phyloP scores from a whole-genome alignment of 2,113 vertebrate species.

The Rattus rattus region DNA sequence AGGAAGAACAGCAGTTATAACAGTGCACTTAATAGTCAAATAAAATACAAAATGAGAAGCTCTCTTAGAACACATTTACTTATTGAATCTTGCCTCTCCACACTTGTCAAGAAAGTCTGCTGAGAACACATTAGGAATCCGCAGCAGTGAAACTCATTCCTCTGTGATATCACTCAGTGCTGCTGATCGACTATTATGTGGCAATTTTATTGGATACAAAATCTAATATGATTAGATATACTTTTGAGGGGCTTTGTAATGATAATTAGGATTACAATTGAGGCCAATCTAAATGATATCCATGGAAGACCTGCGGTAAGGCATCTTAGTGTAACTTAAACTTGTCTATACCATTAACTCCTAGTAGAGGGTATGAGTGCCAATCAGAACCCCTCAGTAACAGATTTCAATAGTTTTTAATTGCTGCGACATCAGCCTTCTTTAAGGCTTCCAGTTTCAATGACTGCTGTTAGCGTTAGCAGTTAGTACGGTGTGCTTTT shows the following conservation, averaged over 20 bases:
- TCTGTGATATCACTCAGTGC: slow-evolving; percentile 64
- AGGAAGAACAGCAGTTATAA: slow-evolving; percentile 74
- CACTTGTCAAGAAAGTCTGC: slow-evolving; percentile 51
- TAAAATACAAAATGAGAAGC: slow-evolving; percentile 69
- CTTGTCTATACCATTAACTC: slow-evolving; percentile 67
- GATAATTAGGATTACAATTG: slow-evolving; percentile 67
- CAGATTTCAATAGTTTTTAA: slow-evolving; percentile 62
- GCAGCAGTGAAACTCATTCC: slow-evolving; percentile 74
- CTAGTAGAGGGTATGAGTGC: slow-evolving; percentile 40
- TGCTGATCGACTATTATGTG: slow-evolving; percentile 57
- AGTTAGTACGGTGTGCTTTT: neutral
- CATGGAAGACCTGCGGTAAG: slow-evolving; percentile 53
- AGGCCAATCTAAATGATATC: slow-evolving; percentile 9
- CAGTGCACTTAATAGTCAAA: slow-evolving; percentile 69
- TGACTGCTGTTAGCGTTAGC: slow-evolving; percentile 28
- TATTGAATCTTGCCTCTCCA: slow-evolving; percentile 60
- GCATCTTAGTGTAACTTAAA: slow-evolving; percentile 64
- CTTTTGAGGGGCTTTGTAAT: slow-evolving; percentile 55
- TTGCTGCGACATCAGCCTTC: slow-evolving; percentile 23
- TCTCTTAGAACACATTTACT: slow-evolving; percentile 65
- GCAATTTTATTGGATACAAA: slow-evolving; percentile 80
- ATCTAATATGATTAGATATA: slow-evolving; percentile 80
- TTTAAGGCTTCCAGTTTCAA: slow-evolving; percentile 37
- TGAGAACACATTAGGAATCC: slow-evolving; percentile 76
- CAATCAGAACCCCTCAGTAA: slow-evolving; percentile 60